These are phyloP conservation scores for Philypnodon macrostomus DNA, from an alignment of 2,797 vertebrate species.

Conservation along the genomic window DNA sequence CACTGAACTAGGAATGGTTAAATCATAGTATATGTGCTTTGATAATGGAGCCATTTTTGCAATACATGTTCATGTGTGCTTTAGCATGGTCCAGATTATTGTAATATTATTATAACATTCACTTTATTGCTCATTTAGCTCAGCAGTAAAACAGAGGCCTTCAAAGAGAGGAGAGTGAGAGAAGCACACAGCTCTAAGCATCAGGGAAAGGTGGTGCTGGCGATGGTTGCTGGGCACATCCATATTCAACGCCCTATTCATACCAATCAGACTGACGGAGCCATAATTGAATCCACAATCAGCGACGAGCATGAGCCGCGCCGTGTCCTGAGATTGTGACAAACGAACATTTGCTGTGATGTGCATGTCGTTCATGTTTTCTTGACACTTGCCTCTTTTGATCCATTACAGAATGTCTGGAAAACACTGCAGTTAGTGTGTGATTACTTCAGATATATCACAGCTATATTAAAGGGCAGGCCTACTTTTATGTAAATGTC, in stretches of 20 bases:
- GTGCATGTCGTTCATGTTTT: slow-evolving; percentile 31
- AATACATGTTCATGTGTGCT: background rate
- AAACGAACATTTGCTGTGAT: slow-evolving; percentile 42
- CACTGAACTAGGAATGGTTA: background rate
- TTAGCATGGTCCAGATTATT: slow-evolving; percentile 27
- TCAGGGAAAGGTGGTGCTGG: slow-evolving; percentile 11
- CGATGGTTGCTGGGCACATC: slow-evolving; percentile 27
- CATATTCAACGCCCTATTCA: slow-evolving; percentile 64
- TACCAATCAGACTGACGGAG: slow-evolving; percentile 64
- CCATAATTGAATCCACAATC: slow-evolving; percentile 71
- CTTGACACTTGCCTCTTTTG: slow-evolving; percentile 40
- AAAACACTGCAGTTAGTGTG: slow-evolving; percentile 24
- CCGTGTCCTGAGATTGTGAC: slow-evolving; percentile 30
- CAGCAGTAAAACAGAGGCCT: slow-evolving; percentile 22
- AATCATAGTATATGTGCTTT: background rate
- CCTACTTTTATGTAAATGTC: slow-evolving; percentile 10
- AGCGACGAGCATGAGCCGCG: slow-evolving; percentile 44
- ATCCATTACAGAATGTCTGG: slow-evolving; percentile 37
- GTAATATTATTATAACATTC: slow-evolving; percentile 25
- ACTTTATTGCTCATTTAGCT: slow-evolving; percentile 37
- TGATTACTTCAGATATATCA: slow-evolving; percentile 23
- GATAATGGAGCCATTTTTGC: background rate
- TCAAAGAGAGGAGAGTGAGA: slow-evolving; percentile 21
- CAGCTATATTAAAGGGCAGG: slow-evolving; percentile 19
- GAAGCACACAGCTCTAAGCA: slow-evolving; percentile 20